Conservation (phyloP, 2,113 vertebrate species). For the Heterochromis multidens region DNA sequence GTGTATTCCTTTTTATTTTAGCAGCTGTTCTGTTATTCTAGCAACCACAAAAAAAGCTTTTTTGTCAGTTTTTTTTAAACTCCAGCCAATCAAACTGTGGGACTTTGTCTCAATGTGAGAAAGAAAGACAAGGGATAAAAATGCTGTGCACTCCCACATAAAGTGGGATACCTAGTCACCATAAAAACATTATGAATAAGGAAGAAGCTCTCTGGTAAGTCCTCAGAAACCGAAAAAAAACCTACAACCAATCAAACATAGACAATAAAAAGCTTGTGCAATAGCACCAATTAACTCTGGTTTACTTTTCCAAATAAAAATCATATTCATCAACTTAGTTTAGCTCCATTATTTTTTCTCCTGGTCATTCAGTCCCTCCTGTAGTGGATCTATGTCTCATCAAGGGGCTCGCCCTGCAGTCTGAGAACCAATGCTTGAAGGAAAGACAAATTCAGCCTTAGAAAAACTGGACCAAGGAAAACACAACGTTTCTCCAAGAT, state of each 20-base stretch:
- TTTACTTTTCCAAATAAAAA: not conserved
- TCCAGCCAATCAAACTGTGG: too few relatives aligned
- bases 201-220: too few relatives aligned
- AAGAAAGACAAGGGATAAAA: too few relatives aligned
- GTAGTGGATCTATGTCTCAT: not conserved
- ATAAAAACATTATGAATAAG: too few relatives aligned
- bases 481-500: not conserved
- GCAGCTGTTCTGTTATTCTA: too few relatives aligned
- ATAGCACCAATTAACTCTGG: not conserved
- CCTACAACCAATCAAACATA: not conserved
- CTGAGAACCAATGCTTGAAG: not conserved
- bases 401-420: not conserved
- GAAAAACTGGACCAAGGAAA: not conserved
- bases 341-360: not conserved
- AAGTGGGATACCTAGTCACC: too few relatives aligned
- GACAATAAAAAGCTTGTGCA: rapidly evolving
- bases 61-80: too few relatives aligned
- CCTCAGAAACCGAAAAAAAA: too few relatives aligned
- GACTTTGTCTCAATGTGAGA: too few relatives aligned
- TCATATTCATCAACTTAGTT: not conserved
- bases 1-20: too few relatives aligned
- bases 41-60: too few relatives aligned
- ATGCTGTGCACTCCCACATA: too few relatives aligned
- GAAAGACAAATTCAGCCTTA: not conserved
- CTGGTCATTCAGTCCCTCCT: not conserved